Conservation (phyloP, 1,140 invertebrate genomes). For the Ctenoplectra terminalis region DNA sequence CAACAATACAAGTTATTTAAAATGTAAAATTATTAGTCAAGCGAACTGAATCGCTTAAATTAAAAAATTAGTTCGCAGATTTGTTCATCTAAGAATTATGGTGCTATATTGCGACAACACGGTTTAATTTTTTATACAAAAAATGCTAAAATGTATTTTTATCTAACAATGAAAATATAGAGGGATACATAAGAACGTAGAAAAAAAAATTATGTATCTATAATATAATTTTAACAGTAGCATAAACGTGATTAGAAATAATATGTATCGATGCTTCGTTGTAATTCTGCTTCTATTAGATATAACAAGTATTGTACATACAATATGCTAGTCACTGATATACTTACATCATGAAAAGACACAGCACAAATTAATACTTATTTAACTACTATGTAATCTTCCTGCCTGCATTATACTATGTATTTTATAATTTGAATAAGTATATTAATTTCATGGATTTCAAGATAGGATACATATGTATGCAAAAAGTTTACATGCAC, state of each 20-base stretch:
- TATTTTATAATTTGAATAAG: slow-evolving; percentile 22
- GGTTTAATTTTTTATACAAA: slow-evolving; percentile 54
- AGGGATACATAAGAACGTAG: not conserved
- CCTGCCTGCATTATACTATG: not conserved
- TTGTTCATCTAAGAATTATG: slow-evolving; percentile 40
- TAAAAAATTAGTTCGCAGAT: slow-evolving; percentile 27
- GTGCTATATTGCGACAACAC: slow-evolving; percentile 36
- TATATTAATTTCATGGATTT: slow-evolving; percentile 19
- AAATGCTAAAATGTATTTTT: slow-evolving; percentile 60
- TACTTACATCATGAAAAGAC: slow-evolving; percentile 19
- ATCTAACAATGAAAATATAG: slow-evolving; percentile 49
- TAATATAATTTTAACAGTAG: slow-evolving; percentile 20
- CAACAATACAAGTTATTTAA: slow-evolving; percentile 6
- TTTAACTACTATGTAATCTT: slow-evolving; percentile 12
- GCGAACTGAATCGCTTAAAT: slow-evolving; percentile 21
- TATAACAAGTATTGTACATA: slow-evolving; percentile 31
- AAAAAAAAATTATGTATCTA: slow-evolving; percentile 5
- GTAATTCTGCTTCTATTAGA: slow-evolving; percentile 21
- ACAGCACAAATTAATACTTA: slow-evolving; percentile 26
- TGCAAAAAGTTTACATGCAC: slow-evolving; percentile 1
- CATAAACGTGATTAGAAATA: slow-evolving; percentile 2
- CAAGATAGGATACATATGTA: not conserved
- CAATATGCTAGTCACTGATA: slow-evolving; percentile 31
- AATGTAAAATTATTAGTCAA: slow-evolving; percentile 18
- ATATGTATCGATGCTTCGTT: not conserved